Evolutionary conservation across 2,113 vertebrate species (phyloP).

Genomic region (Nothocercus nigrocapillus): DNA sequence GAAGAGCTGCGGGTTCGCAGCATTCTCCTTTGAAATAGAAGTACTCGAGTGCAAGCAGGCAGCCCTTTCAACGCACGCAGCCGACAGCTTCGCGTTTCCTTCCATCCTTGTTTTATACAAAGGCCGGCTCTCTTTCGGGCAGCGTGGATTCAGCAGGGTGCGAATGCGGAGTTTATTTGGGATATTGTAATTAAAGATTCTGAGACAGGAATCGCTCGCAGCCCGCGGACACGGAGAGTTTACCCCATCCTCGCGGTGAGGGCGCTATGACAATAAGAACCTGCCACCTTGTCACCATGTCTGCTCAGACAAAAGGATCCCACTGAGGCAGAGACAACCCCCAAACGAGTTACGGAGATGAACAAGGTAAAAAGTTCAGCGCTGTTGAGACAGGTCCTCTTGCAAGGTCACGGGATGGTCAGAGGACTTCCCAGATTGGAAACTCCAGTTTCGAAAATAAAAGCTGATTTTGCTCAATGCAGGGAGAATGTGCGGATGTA

Average conservation of each 20-base stretch:
- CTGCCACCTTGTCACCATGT: constrained; percentile 42
- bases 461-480: neutral
- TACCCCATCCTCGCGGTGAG: neutral
- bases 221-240: neutral
- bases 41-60: neutral
- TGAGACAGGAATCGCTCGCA: neutral
- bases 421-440: neutral
- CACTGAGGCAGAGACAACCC: constrained; percentile 47
- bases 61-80: accelerated
- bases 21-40: neutral
- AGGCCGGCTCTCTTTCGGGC: neutral
- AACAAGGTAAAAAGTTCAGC: constrained; percentile 65
- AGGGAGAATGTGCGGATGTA: neutral
- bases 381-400: neutral
- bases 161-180: neutral
- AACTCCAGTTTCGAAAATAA: neutral
- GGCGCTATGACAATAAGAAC: constrained; percentile 31
- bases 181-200: neutral
- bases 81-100: neutral
- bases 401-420: neutral
- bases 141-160: accelerated
- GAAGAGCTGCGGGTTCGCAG: neutral
- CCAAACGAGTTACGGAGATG: constrained; percentile 36
- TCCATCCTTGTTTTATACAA: neutral
- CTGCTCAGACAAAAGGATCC: constrained; percentile 47